Base-by-base conservation (phyloP, 2,888 invertebrate genomes). In the Mycalesis mineus region DNA sequence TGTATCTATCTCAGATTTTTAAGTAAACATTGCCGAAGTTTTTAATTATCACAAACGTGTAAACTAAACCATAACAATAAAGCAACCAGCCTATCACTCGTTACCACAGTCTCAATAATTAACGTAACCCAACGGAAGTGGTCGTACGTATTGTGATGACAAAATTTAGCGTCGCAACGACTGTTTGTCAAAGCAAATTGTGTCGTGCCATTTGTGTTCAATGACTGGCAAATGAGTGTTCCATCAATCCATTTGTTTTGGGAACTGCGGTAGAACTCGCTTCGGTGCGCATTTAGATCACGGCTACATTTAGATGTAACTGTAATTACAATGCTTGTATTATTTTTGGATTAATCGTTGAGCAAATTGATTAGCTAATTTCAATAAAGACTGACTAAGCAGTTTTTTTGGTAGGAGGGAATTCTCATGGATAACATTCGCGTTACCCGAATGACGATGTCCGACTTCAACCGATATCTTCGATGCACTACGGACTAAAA, bases 161-260 rank as follows among this genome's bases (percentile, higher is more conserved):
- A 36, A 50, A 57, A 13, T 52, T 47, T 56, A 48, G 36, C 56
- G 47, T 51, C 60, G 51, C 57, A 61, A 58, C 28, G 17, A n/a
- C 13, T 37, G 29, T 31, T 47, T 52, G 57, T 60, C 50, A 57
- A 40, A 55, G 57, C 48, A 39, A 31, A 44, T 59, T 48, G 55
- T 60, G 58, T 51, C 56, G 36, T 42, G 31, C 50, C 54, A 55
- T 61, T 61, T 44, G 63, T 57, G 55, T 41, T 60, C 52, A 60
- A 62, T 56, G 57, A 57, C 55, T 50, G 57, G 55, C 55, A 59
- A 63, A 63, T 59, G 51, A 61, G 51, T 37, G 41, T 33, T 47
- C 11, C 33, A 42, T 52, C 42, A 41, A 42, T 36, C 51, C 54
- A 57, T 60, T 60, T 55, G 62, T 60, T 57, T 57, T 42, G 57